phyloP scores from a whole-genome alignment of 2,797 vertebrate species.

The Sphenodon punctatus region DNA sequence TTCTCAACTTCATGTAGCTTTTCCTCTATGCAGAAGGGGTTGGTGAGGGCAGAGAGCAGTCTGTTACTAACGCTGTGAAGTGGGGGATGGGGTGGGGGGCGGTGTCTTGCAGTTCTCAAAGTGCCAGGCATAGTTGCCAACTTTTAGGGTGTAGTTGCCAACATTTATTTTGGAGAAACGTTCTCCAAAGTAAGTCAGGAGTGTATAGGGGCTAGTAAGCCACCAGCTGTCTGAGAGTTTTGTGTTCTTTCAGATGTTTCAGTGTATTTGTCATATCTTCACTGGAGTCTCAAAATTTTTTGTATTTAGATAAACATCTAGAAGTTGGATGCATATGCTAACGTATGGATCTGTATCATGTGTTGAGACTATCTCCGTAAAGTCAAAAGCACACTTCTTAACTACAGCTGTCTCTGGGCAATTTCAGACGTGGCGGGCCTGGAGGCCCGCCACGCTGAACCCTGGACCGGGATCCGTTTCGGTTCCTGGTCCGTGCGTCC shows the following conservation, averaged over 20 bases:
- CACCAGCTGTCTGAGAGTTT: neutral
- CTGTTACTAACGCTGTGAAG: neutral
- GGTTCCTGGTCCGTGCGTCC: too few relatives aligned
- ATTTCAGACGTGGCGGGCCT: too few relatives aligned
- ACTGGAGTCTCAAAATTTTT: too few relatives aligned
- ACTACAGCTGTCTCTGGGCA: too few relatives aligned
- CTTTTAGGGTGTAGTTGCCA: neutral
- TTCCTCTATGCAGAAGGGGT: constrained; percentile 30
- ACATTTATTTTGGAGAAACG: too few relatives aligned
- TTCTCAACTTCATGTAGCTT: constrained; percentile 31
- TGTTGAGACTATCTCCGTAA: too few relatives aligned
- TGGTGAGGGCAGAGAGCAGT: neutral
- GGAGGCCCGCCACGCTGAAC: too few relatives aligned
- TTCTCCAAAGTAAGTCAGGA: neutral
- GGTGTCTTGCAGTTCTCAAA: neutral
- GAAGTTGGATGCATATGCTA: too few relatives aligned
- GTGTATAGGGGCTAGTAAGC: neutral
- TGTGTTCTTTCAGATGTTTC: neutral
- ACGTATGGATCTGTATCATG: too few relatives aligned
- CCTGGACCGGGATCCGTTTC: too few relatives aligned
- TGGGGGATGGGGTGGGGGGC: neutral
- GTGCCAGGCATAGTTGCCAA: neutral
- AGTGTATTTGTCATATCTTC: rapidly evolving
- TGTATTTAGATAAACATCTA: neutral
- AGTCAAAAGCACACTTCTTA: too few relatives aligned